Conservation (phyloP, 2,797 vertebrate genomes). For the Hoplostethus mediterraneus region DNA sequence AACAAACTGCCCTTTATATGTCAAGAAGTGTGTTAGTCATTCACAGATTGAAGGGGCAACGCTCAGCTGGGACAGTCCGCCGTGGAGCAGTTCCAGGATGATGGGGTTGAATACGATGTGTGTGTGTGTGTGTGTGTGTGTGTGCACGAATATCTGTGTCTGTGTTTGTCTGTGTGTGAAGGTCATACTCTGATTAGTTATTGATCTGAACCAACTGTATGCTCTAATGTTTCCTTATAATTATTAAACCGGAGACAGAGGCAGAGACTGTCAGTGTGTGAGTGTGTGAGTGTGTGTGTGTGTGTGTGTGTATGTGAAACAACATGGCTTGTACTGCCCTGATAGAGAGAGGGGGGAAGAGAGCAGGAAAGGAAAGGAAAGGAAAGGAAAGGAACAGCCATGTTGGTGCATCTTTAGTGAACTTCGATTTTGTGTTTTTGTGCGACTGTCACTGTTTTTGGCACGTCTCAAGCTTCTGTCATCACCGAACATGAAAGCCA, state of each 20-base stretch:
- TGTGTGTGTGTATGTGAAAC: background rate
- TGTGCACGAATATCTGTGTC: slow-evolving; percentile 8
- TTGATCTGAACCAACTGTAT: slow-evolving; percentile 58
- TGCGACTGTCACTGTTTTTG: slow-evolving; percentile 27
- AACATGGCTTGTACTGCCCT: background rate
- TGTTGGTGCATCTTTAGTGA: slow-evolving; percentile 11
- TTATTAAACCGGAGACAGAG: slow-evolving; percentile 53
- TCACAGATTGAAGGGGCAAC: background rate
- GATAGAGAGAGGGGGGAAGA: background rate
- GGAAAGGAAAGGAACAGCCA: background rate
- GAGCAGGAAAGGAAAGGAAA: background rate
- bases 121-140: background rate
- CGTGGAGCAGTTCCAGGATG: background rate
- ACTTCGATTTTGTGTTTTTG: background rate
- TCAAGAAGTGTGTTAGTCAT: background rate
- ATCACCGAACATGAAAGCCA: slow-evolving; percentile 18
- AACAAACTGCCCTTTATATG: slow-evolving; percentile 20
- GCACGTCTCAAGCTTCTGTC: slow-evolving; percentile 29
- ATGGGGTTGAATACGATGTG: background rate
- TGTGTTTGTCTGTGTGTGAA: slow-evolving; percentile 30
- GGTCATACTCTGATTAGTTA: slow-evolving; percentile 73
- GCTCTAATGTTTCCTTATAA: slow-evolving; percentile 60
- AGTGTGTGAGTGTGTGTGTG: too few species aligned
- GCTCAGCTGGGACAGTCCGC: background rate
- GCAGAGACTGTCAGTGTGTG: background rate